phyloP scores from a whole-genome alignment of 2,113 vertebrate genomes.

The Catharus minimus region DNA sequence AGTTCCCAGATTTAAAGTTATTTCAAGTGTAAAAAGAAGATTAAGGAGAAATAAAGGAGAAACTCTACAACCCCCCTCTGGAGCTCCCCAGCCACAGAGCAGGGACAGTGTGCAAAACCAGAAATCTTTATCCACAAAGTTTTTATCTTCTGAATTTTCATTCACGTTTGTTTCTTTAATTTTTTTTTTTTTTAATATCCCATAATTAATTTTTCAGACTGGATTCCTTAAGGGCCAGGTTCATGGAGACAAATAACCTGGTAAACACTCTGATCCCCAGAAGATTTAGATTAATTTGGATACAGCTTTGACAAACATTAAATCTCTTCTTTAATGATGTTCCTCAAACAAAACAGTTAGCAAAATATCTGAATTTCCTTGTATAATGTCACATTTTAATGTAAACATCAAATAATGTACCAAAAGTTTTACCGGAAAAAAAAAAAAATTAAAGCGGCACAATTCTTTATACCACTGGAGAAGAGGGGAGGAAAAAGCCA shows the following conservation, averaged over 20 bases:
- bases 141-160: conserved; percentile 40
- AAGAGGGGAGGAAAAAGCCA: conserved; percentile 78
- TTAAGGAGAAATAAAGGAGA: background rate
- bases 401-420: conserved; percentile 96
- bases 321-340: conserved; percentile 81
- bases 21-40: conserved; percentile 58
- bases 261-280: conserved; percentile 35
- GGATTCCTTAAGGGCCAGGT: conserved; percentile 54
- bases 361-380: conserved; percentile 88
- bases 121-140: conserved; percentile 24
- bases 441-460: conserved; percentile 74
- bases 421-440: conserved; percentile 80
- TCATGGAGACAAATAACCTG: conserved; percentile 40
- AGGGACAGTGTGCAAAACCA: conserved; percentile 58
- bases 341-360: conserved; percentile 87
- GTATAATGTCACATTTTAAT: conserved; percentile 94
- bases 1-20: conserved; percentile 31
- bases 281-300: conserved; percentile 72
- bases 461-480: conserved; percentile 83
- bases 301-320: conserved; percentile 76
- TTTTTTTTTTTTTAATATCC: background rate
- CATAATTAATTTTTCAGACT: conserved; percentile 25
- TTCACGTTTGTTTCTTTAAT: conserved; percentile 25
- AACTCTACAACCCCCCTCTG: background rate
- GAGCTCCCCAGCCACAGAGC: conserved; percentile 4